Conservation (phyloP, 2,888 invertebrate genomes). For the Dryocosmus kuriphilus region DNA sequence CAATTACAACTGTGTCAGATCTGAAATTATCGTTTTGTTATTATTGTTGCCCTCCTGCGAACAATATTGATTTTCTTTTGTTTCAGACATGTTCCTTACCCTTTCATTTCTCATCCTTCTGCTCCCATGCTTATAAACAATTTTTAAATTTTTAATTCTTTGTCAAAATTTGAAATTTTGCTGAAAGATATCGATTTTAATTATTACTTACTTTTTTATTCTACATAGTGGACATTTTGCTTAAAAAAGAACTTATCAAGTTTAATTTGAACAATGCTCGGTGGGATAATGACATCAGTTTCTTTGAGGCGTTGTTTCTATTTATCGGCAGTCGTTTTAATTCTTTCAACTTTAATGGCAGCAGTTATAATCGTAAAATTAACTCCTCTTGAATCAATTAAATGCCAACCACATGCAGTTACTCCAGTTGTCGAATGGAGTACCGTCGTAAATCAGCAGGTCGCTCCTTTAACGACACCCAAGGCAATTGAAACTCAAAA, state of each 20-base stretch:
- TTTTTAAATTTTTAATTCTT: constrained; percentile 11
- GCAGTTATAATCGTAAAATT: constrained; percentile 69
- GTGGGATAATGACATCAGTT: constrained; percentile 22
- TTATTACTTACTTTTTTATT: not conserved
- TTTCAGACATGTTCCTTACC: constrained; percentile 42
- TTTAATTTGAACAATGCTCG: not conserved
- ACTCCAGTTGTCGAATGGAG: constrained; percentile 70
- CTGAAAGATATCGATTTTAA: not conserved
- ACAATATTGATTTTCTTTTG: constrained; percentile 55
- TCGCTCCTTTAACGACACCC: constrained; percentile 38
- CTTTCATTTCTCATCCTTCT: constrained; percentile 10
- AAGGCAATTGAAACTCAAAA: constrained; percentile 53
- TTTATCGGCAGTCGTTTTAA: constrained; percentile 66
- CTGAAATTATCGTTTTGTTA: constrained; percentile 20
- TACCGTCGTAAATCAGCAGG: constrained; percentile 58
- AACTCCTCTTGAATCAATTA: constrained; percentile 69
- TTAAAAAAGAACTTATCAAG: not conserved
- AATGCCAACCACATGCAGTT: constrained; percentile 66
- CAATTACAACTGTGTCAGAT: not conserved
- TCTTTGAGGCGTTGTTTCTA: constrained; percentile 51
- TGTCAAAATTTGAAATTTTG: not conserved
- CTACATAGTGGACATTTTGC: not conserved
- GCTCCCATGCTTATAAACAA: not conserved
- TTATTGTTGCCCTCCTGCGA: constrained; percentile 38
- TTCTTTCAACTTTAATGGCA: constrained; percentile 70